phyloP scores from a whole-genome alignment of 2,113 vertebrate species.

The Epinephelus moara region DNA sequence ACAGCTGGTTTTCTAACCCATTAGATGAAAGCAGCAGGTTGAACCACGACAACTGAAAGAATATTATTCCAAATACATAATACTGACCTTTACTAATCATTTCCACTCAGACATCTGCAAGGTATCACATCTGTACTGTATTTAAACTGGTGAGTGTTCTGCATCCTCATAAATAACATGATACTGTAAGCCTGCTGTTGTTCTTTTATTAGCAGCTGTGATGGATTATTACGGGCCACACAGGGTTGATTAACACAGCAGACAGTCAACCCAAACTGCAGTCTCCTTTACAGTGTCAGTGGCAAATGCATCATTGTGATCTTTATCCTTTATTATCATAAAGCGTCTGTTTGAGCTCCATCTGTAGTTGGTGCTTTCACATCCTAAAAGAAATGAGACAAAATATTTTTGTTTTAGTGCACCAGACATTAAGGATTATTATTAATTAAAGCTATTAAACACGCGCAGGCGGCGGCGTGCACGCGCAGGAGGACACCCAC shows the following conservation, averaged over 20 bases:
- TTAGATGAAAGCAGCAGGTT: background rate
- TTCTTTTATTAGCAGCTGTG: background rate
- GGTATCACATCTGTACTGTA: background rate
- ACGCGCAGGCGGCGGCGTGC: conserved; percentile 11
- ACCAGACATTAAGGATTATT: conserved; percentile 18
- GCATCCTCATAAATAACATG: conserved; percentile 2
- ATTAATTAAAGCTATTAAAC: conserved; percentile 28
- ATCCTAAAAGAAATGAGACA: background rate
- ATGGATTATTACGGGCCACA: background rate
- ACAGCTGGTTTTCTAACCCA: no score
- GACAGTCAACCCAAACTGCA: conserved; percentile 6
- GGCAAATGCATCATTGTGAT: background rate
- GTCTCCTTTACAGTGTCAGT: background rate
- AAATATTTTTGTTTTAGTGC: background rate
- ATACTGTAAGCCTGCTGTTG: background rate
- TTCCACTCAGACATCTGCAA: background rate
- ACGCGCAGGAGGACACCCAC: conserved; percentile 70
- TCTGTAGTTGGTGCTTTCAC: background rate
- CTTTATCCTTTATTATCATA: background rate
- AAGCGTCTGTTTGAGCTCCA: background rate
- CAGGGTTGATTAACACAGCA: background rate
- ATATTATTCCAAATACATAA: background rate
- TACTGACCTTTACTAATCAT: background rate
- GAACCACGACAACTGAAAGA: conserved; percentile 9
- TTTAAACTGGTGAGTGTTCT: background rate